Evolutionary conservation across 2,113 vertebrate species (phyloP), one percentile per base, ranked within the genome.

Genomic region (Brienomyrus brachyistius): DNA sequence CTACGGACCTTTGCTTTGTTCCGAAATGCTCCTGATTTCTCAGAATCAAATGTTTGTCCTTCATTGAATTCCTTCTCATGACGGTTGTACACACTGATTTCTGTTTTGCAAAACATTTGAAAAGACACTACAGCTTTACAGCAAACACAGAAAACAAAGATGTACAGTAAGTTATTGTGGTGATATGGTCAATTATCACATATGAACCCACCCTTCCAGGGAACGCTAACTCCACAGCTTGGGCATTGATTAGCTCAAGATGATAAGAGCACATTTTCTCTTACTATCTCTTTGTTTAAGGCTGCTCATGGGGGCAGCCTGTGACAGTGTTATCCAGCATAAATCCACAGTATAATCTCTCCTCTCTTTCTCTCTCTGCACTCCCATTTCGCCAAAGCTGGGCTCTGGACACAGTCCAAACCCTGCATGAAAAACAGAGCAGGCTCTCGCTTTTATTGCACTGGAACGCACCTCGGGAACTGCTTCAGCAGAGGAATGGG

Each of bases 371-470:
- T 31, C 50, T 23, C 48, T 21, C 13, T 56, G 23, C n/a, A 51
- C 70, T 80, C 40, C 50, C 77, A 35, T 54, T 51, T 74, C 45
- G 5, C 56, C n/a, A 90, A 50, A 54, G 21, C 86, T 56, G n/a
- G 27, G 6, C 23, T 23, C 80, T 88, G 89, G 86, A 66, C 35
- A 70, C 48, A 86, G 11, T 88, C 70, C 89, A 90, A 66, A 87
- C 70, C 66, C 45, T 13, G 74, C 47, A 19, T 86, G 88, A 88
- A 90, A 82, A 45, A 47, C 51, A 23, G 35, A 85, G 70, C 40
- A 77, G 35, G 51, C 43, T 43, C 70, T 66, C 62, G 31, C 10
- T n/a, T 31, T 27, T 47, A 66, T 23, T 31, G 13, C 8, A 13
- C 48, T 23, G 7, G 15, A 9, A 48, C 74, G 80, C 56, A 31